Evolutionary conservation across 1,140 invertebrate species (phyloP), one percentile per base, ranked within the genome.

Genomic region (Drosophila ogumai): DNA sequence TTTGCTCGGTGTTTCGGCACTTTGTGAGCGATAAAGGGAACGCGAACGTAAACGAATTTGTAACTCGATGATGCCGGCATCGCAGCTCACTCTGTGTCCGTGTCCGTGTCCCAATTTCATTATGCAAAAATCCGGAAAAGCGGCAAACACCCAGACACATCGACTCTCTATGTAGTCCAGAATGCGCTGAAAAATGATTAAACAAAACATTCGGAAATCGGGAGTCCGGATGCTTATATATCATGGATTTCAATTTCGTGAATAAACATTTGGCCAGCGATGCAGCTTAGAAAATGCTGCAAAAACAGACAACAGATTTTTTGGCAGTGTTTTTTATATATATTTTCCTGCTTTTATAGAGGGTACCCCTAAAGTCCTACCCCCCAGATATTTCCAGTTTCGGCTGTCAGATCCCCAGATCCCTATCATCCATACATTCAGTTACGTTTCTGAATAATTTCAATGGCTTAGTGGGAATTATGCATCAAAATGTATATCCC

Each of bases 1-100:
- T 49, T 54, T 43, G 28, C 40, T 52, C 17, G 17, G 8, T 15
- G 25, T 28, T 75, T 71, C 25, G 60, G 44, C 60, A 52, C 31
- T 36, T 54, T 38, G 50, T 38, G 44, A 67, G 61, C 46, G 36
- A 68, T 67, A 68, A 68, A 68, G 74, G 55, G 79, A 63, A 34
- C 17, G 52, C 41, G n/a, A 67, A 73, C 58, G 65, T 84, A 73
- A 84, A 81, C 59, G 73, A 85, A 85, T 81, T 85, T 84, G 50
- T 64, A 80, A 80, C 81, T 79, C 72, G 60, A 81, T 77, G 73
- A 76, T 76, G 65, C 56, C 28, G 44, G 43, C 71, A 34, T 56
- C 49, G 44, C 55, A 54, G 59, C 79, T 82, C 73, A 76, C 72
- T 67, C 77, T 77, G 63, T 68, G 12, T 34, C 31, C 32, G 17